Base-by-base conservation (phyloP, 1,140 invertebrate species). In the Gonatopus flavifemur region DNA sequence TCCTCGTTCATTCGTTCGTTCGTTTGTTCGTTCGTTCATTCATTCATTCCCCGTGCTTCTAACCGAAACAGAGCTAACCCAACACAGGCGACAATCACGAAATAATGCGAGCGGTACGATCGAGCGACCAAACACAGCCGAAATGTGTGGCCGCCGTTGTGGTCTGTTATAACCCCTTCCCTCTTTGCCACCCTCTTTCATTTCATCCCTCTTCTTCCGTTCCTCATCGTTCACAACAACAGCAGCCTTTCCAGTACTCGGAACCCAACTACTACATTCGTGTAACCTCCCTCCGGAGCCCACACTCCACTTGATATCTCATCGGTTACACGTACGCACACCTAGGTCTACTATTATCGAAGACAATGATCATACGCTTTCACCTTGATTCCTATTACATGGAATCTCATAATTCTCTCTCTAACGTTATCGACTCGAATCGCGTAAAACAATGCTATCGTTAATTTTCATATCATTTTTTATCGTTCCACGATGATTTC, bases 91-190 rank as follows among this genome's bases (percentile, higher is more conserved):
- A 67, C 68, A 71, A 67, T 69, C 65, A 66, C 63, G 62, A 69
- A 67, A 69, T 67, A 69, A 66, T 67, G 66, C 58, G n/a, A n/a
- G n/a, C n/a, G 62, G 57, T 54, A 57, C 54, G 60, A 58, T 49
- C 56, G 55, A 58, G 57, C 57, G 55, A 49, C 49, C 53, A 55
- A 62, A 49, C 53, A 59, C 48, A n/a, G n/a, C 40, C 61, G 63
- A 70, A 71, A 71, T 70, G 64, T 64, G 66, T 54, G 64, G 64
- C 57, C 47, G 55, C 54, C 49, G 50, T 59, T 71, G 66, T 49
- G 66, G 69, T 69, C 63, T 58, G 57, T 56, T 63, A 58, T 48
- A 50, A 56, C 51, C 56, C 52, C 59, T 52, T 51, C 53, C 53
- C 50, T 51, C 47, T 42, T 24, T 44, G 52, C 35, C 12, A 32